Base-by-base conservation (phyloP, 2,797 vertebrate species). In the Falco concolor region DNA sequence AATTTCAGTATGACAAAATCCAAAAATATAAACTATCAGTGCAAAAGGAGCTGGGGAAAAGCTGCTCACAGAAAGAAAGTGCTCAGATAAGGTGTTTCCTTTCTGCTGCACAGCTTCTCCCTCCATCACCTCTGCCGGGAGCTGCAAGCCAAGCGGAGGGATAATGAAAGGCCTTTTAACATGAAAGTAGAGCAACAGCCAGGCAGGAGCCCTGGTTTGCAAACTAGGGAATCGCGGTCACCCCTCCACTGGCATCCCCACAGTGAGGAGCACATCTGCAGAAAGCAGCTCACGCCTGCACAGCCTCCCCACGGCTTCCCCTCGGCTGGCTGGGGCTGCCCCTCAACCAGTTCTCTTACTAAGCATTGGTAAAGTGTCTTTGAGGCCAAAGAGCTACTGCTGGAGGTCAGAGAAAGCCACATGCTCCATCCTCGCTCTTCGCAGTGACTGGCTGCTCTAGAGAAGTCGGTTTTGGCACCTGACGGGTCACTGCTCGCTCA, bases 341-440 rank as follows among this genome's bases (percentile, higher is more conserved):
- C 22, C 67, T 30, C n/a, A 1, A n/a, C 7, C 32, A 10, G 27
- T 3, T 42, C 50, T 57, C 21, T 15, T 15, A 25, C 4, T 5
- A 21, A 49, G 8, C 0, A 1, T 2, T 6, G 0, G 11, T 6
- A 45, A 81, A 69, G 16, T 1, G 2, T 28, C 82, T 50, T 44
- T 44, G 14, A 54, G 68, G 3, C 22, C 42, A 21, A 80, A 56
- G 23, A 44, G 16, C 61, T 67, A 3, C 67, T 28, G 74, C 40
- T 44, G 17, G 6, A 47, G 38, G 10, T 27, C 52, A 47, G 57
- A 32, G n/a, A 21, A 32, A 44, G 45, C 63, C 7, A 13, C 1
- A 3, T 19, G n/a, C 30, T 24, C 74, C 18, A 28, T 56, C 36
- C 28, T 36, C 1, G 2, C 60, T 20, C 30, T 47, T 49, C 2